Evolutionary conservation across 2,888 invertebrate genomes (phyloP), one percentile per base, ranked within the genome.

Genomic region (Cosmia pyralina): DNA sequence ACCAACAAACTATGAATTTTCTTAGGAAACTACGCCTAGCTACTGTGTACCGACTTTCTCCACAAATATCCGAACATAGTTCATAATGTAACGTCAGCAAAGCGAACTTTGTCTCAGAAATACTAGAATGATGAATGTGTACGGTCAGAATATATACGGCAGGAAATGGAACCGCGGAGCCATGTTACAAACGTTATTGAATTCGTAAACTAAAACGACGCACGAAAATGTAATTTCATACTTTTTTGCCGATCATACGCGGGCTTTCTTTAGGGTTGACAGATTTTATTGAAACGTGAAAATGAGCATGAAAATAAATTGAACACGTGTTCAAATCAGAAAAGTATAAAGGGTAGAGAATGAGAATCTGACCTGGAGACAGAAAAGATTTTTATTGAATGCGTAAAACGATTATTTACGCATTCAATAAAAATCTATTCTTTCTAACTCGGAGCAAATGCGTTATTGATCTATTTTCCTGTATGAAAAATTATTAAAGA

Each of bases 141-240:
- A 82, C 77, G 65, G 70, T 72, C 72, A 82, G 77, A 83, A 84
- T 79, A 60, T 79, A 60, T 72, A 69, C 81, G 70, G 68, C 69
- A 76, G 81, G 84, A 87, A 84, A 88, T 86, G 73, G 69, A 86
- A 85, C 80, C 79, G 46, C 71, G 48, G 72, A 69, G 58, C 72
- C 72, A 67, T 79, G 69, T 70, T 79, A 84, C 77, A 68, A 75
- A 81, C 77, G 79, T 85, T 86, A 88, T 88, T 84, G 86, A 85
- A 87, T 84, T 84, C 80, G 75, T 75, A 84, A 86, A 88, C 80
- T 84, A 85, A 85, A 83, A 85, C 79, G 85, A 79, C 73, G 70
- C 55, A 75, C 62, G 73, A 73, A 86, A 83, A 85, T 79, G 77
- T 81, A 77, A 84, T 78, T 75, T 81, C 57, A 69, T 75, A 64